Evolutionary conservation across 2,888 invertebrate species (phyloP).

Genomic region (Lomographa bimaculata): DNA sequence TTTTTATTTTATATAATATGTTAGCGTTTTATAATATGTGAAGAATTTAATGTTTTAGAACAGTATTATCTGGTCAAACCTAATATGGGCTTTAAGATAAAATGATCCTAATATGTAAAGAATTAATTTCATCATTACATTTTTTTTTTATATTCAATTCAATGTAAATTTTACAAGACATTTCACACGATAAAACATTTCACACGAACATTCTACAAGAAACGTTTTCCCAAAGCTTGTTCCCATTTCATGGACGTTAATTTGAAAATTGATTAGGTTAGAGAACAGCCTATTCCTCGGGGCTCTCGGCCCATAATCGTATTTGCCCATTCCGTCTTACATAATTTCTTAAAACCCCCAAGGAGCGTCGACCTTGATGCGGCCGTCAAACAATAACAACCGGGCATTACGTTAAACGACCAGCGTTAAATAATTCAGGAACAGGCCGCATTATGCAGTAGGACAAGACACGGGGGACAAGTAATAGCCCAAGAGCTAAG

Average conservation of each 20-base stretch:
- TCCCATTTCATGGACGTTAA: conserved; percentile 11
- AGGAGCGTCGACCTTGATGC: conserved; percentile 35
- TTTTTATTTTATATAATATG: too few relatives aligned
- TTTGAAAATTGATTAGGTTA: conserved; percentile 19
- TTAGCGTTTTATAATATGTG: too few relatives aligned
- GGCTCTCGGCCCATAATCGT: conserved; percentile 16
- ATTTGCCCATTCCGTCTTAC: conserved; percentile 11
- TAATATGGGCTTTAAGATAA: too few relatives aligned
- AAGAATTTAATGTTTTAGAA: too few relatives aligned
- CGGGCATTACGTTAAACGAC: conserved; percentile 47
- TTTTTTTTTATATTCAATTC: too few relatives aligned
- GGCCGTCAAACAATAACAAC: conserved; percentile 46
- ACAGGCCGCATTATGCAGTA: conserved; percentile 14
- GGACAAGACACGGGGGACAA: conserved; percentile 17
- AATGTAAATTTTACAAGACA: too few relatives aligned
- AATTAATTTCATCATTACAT: too few relatives aligned
- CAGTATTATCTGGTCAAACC: too few relatives aligned
- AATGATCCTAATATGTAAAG: too few relatives aligned
- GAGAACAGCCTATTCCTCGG: conserved; percentile 2
- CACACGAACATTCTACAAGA: background rate
- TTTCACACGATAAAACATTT: too few relatives aligned
- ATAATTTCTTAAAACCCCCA: conserved; percentile 28
- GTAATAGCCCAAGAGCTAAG: conserved; percentile 2
- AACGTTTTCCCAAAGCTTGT: conserved; percentile 2
- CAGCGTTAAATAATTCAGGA: conserved; percentile 50